Evolutionary conservation across 1,140 invertebrate genomes (phyloP), one percentile per base, ranked within the genome.

Genomic region (Drosophila nasuta): DNA sequence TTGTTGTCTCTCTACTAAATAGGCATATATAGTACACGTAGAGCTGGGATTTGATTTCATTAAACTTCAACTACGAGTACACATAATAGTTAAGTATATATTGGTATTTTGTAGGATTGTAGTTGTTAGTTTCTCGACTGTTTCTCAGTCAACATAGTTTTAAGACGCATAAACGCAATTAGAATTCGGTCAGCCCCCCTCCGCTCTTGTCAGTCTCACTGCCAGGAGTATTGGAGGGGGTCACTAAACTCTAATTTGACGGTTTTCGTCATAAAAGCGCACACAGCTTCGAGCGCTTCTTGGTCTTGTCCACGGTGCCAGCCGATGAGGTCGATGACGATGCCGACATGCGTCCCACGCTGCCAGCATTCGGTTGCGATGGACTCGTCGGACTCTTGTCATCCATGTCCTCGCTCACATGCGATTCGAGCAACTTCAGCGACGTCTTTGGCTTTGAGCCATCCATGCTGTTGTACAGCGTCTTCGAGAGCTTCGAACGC

Each of bases 241-340:
- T 91, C 85, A 75, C 60, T 72, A 90, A 81, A 87, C 91, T 92
- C 91, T 92, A 92, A 92, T 92, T 92, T 68, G 91, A 92, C 25
- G 91, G 85, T 66, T 92, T 92, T 91, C 91, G 92, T 93, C 92
- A 93, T 91, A 93, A 92, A 3, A 93, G 75, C 33, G 90, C 78
- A 59, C 92, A 93, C 54, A 93, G 58, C 73, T 93, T 93, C 63
- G 92, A 92, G 10, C 92, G 90, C 56, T 92, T 93, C 64, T 93
- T 93, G 43, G 76, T 81, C 65, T 92, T 92, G 60, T 92, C 91
- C 43, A 77, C 79, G 1, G 77, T 82, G 58, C 85, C 86, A 7
- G 91, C 82, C 0, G 87, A 91, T 2, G 83, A 89, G 25, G 86
- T 91, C 6, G 90, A 91, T 1, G 83, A 88, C 20, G 83, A 88